Evolutionary conservation across 2,888 invertebrate species (phyloP), one percentile per base, ranked within the genome.

Genomic region (Leptura quadrifasciata): DNA sequence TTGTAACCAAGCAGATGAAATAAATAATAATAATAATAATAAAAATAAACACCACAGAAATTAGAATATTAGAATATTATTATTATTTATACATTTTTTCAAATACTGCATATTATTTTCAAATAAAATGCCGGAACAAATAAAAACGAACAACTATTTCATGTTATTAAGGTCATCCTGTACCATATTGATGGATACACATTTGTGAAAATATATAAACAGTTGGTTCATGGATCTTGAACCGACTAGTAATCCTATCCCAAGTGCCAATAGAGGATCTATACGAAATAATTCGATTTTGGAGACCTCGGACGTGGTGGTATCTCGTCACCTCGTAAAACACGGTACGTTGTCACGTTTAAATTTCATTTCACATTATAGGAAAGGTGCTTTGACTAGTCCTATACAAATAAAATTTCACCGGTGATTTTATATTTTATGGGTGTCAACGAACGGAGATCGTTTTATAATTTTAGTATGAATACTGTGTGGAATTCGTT

Each of bases 391-490:
- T 12, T 9, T 57, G 10, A 21, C 57, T 47, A 47, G 57, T 21
- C 57, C 57, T 10, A 57, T 57, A 12, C 57, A 57, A 57, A 57
- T 24, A 31, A 27, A 17, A 39, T 63, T 39, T 8, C 39, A 39
- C 63, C 63, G 39, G 35, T 20, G 12, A 63, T 35, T 63, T 63
- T 63, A 63, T 63, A 63, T 63, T 63, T 63, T 63, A 63, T 39
- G 63, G 31, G 20, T 39, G 52, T 2, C 52, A 52, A 9, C n/a
- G 65, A 21, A 52, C n/a, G 15, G 20, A 18, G 65, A 52, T 65
- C 65, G 65, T 52, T 65, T 24, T 24, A 17, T 64, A 39, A 64
- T 47, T 64, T 65, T 65, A 24, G 12, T 52, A 65, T 65, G 63
- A 63, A 63, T 63, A 63, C 39, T 20, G 39, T 63, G 18, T 63